A percentile compares a stretch with the other conserved stretches of the same genome.
phyloP scores from a whole-genome alignment of 1,140 invertebrate genomes.

The Magallana gigas region DNA sequence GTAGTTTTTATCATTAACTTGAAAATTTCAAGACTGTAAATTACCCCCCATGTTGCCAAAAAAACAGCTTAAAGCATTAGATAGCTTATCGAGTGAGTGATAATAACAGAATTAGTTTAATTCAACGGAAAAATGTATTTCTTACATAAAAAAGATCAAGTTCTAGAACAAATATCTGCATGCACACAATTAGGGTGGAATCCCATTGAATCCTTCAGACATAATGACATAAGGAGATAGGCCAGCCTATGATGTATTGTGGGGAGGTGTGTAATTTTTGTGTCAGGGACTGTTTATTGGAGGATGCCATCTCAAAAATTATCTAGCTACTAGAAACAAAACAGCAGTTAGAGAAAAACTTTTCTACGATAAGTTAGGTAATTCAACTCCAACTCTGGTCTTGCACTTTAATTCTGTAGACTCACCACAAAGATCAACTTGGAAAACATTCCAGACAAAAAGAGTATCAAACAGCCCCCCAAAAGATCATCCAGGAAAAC shows the following conservation, averaged over 20 bases:
- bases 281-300: constrained; percentile 25
- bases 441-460: too few species aligned
- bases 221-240: background rate
- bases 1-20: background rate
- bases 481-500: background rate
- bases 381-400: background rate
- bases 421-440: background rate
- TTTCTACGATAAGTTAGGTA: background rate
- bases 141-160: background rate
- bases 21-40: background rate
- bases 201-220: background rate
- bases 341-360: constrained; percentile 1
- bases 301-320: constrained; percentile 20
- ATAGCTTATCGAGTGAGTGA: background rate
- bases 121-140: background rate
- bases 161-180: background rate
- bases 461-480: background rate
- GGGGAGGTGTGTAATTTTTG: background rate
- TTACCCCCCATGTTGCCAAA: background rate
- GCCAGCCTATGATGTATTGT: background rate
- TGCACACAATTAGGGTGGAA: background rate
- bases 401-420: constrained; percentile 4
- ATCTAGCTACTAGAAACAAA: background rate
- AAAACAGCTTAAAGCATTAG: background rate
- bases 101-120: constrained; percentile 8